A percentile compares a stretch with the other conserved stretches of the same genome.
These are phyloP conservation scores for Tenrec ecaudatus DNA, from an alignment of 2,113 vertebrate genomes.

Conservation along the genomic window DNA sequence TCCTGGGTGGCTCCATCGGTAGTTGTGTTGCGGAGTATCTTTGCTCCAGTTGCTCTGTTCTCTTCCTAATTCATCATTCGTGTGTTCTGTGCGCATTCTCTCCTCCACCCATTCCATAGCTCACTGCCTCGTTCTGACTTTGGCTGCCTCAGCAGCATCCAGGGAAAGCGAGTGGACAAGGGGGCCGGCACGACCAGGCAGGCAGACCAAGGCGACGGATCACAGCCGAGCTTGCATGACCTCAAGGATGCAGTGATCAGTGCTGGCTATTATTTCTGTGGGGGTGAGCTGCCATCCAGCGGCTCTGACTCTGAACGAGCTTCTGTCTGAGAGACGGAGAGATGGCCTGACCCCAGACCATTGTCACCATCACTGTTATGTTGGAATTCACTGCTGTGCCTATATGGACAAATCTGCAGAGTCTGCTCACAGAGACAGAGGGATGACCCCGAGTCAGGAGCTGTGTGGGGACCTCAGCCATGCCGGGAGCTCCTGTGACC, in stretches of 20 bases:
- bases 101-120: background rate
- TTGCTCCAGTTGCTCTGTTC: slow-evolving; percentile 35
- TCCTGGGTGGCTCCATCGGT: background rate
- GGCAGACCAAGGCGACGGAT: background rate
- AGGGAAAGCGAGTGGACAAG: background rate
- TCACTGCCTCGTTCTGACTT: background rate
- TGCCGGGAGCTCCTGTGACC: background rate
- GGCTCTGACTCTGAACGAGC: background rate
- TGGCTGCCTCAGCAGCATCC: background rate
- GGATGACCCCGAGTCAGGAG: background rate
- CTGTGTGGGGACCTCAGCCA: background rate
- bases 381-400: background rate
- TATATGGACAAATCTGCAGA: background rate
- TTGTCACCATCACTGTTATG: background rate
- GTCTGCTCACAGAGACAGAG: background rate
- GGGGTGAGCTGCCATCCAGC: background rate
- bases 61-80: background rate
- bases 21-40: slow-evolving; percentile 7
- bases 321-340: background rate
- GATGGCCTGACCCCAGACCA: background rate
- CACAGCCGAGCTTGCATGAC: background rate
- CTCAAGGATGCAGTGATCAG: background rate
- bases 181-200: background rate
- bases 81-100: slow-evolving; percentile 33
- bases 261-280: background rate